Evolutionary conservation across 1,140 invertebrate genomes (phyloP).

Genomic region (Drosophila biarmipes): DNA sequence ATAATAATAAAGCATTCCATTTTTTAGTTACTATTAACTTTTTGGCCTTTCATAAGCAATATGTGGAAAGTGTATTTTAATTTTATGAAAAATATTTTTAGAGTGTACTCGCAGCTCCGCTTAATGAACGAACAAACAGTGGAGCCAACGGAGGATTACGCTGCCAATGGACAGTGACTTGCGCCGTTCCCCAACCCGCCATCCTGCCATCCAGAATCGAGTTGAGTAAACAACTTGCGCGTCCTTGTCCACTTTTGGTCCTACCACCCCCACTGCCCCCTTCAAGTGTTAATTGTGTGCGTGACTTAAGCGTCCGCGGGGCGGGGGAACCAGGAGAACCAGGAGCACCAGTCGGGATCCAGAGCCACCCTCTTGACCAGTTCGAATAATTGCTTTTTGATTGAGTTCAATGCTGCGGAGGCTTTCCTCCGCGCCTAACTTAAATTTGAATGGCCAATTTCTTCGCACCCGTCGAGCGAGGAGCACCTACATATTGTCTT

Average conservation of each 20-base stretch:
- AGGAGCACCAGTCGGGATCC: conserved; percentile 3
- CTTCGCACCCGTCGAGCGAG: conserved; percentile 6
- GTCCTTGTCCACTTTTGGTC: conserved; percentile 54
- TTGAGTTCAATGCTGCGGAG: conserved; percentile 67
- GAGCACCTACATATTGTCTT: conserved; percentile 6
- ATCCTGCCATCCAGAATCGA: conserved; percentile 22
- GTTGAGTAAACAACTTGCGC: conserved; percentile 69
- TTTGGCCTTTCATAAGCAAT: no score
- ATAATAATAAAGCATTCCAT: no score
- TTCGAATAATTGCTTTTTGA: conserved; percentile 80
- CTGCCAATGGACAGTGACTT: conserved; percentile 57
- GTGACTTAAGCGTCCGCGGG: conserved; percentile 71
- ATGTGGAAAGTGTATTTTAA: background rate
- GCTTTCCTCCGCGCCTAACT: conserved; percentile 40
- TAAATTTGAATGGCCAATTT: conserved; percentile 60
- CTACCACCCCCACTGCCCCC: conserved; percentile 3
- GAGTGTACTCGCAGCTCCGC: conserved; percentile 32
- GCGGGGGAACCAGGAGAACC: background rate
- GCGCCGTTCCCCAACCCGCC: background rate
- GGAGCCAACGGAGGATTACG: conserved; percentile 68
- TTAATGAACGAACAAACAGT: conserved; percentile 75
- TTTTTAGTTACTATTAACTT: no score
- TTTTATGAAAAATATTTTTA: background rate
- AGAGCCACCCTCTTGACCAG: conserved; percentile 22
- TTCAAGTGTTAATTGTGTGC: conserved; percentile 80